Conservation (phyloP, 2,113 vertebrate genomes). For the Prunella fulvescens region DNA sequence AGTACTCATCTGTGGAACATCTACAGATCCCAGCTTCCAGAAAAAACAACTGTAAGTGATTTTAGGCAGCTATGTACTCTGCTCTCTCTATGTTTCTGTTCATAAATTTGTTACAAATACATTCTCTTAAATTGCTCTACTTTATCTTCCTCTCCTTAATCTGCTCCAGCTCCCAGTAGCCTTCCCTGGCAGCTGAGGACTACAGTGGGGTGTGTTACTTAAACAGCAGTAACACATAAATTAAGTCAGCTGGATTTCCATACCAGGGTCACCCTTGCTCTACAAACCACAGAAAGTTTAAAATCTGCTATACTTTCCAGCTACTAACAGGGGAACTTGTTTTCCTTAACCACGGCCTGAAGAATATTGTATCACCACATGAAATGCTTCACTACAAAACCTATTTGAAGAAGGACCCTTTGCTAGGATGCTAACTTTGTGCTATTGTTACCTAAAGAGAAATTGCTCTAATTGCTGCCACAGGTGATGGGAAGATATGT, state of each 20-base stretch:
- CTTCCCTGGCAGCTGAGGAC: background rate
- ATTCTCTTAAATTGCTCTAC: background rate
- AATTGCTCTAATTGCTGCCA: background rate
- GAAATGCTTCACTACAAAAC: background rate
- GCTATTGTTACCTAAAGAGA: background rate
- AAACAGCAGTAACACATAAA: constrained; percentile 16
- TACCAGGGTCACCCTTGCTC: constrained; percentile 3
- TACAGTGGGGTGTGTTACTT: background rate
- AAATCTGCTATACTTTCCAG: background rate
- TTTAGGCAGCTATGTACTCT: background rate
- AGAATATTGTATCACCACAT: background rate
- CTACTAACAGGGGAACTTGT: background rate
- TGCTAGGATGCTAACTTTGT: background rate
- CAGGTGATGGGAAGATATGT: fast-evolving
- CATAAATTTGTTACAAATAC: background rate
- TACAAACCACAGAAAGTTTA: background rate
- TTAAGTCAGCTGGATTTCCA: constrained; percentile 4
- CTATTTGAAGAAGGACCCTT: background rate
- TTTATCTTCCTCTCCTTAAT: background rate
- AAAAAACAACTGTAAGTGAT: background rate
- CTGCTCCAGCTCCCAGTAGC: background rate
- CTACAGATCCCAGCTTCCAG: background rate
- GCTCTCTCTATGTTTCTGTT: background rate
- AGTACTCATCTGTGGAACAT: background rate
- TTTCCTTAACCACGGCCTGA: background rate